A percentile compares a stretch with the other conserved stretches of the same genome.
Evolutionary conservation across 2,888 invertebrate genomes (phyloP).

Genomic region (Leptogaster cylindrica): DNA sequence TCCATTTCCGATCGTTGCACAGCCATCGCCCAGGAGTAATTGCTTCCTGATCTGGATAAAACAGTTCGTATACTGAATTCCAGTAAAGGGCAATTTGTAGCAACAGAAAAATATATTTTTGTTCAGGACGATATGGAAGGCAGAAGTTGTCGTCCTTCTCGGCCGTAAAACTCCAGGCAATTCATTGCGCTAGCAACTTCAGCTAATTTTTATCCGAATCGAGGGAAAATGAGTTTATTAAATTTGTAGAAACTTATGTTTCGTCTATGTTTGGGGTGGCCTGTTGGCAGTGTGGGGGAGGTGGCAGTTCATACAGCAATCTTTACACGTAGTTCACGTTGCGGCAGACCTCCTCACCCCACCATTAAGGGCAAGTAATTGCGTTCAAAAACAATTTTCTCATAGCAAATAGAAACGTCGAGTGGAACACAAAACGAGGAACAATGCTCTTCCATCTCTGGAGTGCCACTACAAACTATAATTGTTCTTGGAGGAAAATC

Average conservation of each 20-base stretch:
- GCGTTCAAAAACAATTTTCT: constrained; percentile 34
- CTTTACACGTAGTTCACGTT: neutral
- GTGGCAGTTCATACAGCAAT: neutral
- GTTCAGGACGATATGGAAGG: no score
- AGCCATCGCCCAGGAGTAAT: no score
- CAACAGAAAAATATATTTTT: no score
- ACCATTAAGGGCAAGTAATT: neutral
- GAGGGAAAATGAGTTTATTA: constrained; percentile 27
- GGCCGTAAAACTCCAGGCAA: neutral
- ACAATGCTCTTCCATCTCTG: constrained; percentile 32
- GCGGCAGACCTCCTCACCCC: neutral
- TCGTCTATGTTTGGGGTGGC: neutral
- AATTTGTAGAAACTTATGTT: constrained; percentile 9
- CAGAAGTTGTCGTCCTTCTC: no score
- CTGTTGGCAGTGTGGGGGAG: neutral
- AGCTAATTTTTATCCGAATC: neutral
- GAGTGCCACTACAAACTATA: constrained; percentile 32
- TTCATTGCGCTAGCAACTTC: neutral
- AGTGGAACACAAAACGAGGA: constrained; percentile 14
- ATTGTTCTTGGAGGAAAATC: constrained; percentile 32
- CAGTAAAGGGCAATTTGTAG: no score
- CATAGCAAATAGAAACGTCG: constrained; percentile 13
- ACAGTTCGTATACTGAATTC: no score
- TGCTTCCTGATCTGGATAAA: no score
- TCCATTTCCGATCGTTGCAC: no score